phyloP scores from a whole-genome alignment of 1,140 invertebrate genomes.

The Zaprionus capensis region DNA sequence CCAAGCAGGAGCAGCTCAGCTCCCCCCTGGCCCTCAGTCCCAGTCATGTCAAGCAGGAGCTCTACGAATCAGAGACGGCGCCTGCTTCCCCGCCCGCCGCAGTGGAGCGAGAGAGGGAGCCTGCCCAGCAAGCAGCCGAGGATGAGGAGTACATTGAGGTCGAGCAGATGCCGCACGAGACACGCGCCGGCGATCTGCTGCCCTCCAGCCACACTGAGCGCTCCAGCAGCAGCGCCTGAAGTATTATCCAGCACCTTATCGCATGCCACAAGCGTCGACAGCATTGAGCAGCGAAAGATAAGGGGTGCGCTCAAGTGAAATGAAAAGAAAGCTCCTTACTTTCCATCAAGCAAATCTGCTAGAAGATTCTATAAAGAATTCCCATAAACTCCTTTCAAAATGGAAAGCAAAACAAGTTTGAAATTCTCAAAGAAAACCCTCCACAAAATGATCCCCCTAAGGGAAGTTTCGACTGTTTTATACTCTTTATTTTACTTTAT shows the following conservation, averaged over 20 bases:
- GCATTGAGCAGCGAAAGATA: too few species aligned
- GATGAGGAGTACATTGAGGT: conserved; percentile 84
- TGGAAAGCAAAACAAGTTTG: too few species aligned
- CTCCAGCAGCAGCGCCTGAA: conserved; percentile 64
- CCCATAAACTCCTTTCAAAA: too few species aligned
- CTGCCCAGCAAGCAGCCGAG: conserved; percentile 43
- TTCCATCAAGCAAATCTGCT: too few species aligned
- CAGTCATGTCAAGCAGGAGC: conserved; percentile 69
- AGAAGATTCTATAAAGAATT: too few species aligned
- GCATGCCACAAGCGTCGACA: not conserved
- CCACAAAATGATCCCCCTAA: not conserved
- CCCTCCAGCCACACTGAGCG: conserved; percentile 47
- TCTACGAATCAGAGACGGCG: conserved; percentile 58
- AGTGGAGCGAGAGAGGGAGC: conserved; percentile 1
- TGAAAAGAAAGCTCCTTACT: too few species aligned
- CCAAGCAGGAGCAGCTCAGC: conserved; percentile 53
- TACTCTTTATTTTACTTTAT: not conserved
- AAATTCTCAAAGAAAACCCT: not conserved
- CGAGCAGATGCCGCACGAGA: conserved; percentile 74
- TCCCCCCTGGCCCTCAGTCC: conserved; percentile 39
- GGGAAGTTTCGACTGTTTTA: not conserved
- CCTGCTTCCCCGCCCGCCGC: conserved; percentile 1
- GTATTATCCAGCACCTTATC: not conserved
- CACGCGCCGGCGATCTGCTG: conserved; percentile 40
- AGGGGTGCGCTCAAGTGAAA: too few species aligned